A percentile compares a stretch with the other conserved stretches of the same genome.
These are phyloP conservation scores for Acrocephalus kingi DNA, from an alignment of 2,113 vertebrate species.

Conservation along the genomic window DNA sequence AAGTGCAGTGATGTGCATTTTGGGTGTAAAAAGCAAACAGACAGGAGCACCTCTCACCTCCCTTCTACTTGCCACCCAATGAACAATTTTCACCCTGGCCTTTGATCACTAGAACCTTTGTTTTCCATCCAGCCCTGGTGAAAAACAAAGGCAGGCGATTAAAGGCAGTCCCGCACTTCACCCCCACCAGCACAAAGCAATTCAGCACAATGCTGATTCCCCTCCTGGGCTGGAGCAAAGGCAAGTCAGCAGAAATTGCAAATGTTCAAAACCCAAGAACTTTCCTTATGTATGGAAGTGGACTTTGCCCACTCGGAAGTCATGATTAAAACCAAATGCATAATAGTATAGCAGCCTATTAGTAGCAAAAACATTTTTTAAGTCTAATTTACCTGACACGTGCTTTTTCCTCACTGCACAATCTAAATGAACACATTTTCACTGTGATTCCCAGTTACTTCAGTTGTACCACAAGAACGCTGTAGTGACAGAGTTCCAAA, in stretches of 20 bases:
- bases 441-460: slow-evolving; percentile 1
- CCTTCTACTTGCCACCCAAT: neutral
- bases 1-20: neutral
- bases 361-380: neutral
- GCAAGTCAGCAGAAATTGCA: neutral
- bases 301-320: neutral
- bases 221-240: neutral
- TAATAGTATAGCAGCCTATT: neutral
- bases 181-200: neutral
- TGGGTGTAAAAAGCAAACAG: neutral
- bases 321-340: slow-evolving; percentile 28
- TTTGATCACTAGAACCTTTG: neutral
- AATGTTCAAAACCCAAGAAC: neutral
- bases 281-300: neutral
- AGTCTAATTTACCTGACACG: neutral
- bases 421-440: slow-evolving; percentile 8
- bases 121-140: neutral
- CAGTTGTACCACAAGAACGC: neutral
- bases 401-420: neutral
- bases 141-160: neutral
- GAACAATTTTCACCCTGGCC: neutral
- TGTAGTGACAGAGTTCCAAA: neutral
- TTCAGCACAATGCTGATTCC: neutral
- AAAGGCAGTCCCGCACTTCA: neutral
- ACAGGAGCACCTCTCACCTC: neutral